Percentiles rank a stretch among this genome's conserved stretches.
Evolutionary conservation across 2,113 vertebrate species (phyloP).

Genomic region (Candoia aspera): DNA sequence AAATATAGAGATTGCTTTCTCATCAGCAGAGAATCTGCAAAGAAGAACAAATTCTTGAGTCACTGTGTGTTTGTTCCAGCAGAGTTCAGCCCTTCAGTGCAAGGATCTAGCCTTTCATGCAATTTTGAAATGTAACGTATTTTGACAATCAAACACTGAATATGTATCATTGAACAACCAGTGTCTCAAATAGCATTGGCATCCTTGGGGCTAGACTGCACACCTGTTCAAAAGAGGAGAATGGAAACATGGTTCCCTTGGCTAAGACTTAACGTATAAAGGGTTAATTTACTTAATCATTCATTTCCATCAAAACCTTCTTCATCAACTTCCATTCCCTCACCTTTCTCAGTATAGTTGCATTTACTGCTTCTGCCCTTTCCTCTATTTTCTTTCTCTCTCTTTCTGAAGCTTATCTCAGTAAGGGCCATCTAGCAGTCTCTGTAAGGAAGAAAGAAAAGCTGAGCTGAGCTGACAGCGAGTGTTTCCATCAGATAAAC

Average conservation of each 20-base stretch:
- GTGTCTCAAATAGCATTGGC: neutral
- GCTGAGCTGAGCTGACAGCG: slow-evolving; percentile 67
- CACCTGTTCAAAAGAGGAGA: slow-evolving; percentile 28
- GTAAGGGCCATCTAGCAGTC: slow-evolving; percentile 47
- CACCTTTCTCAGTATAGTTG: slow-evolving; percentile 47
- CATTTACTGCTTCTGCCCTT: slow-evolving; percentile 58
- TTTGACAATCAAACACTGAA: neutral
- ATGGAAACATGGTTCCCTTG: slow-evolving; percentile 20
- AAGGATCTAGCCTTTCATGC: neutral
- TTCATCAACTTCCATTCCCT: slow-evolving; percentile 50
- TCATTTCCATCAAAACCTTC: slow-evolving; percentile 42
- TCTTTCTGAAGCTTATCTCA: slow-evolving; percentile 58
- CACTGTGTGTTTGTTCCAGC: neutral
- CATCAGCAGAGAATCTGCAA: neutral
- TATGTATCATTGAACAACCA: neutral
- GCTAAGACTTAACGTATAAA: slow-evolving; percentile 40
- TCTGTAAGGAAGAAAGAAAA: slow-evolving; percentile 61
- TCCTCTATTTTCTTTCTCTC: slow-evolving; percentile 22
- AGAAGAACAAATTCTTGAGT: neutral
- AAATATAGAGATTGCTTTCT: neutral
- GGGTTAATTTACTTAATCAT: slow-evolving; percentile 47
- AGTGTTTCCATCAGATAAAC: slow-evolving; percentile 71
- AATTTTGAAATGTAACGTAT: neutral
- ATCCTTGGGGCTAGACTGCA: neutral
- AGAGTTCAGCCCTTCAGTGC: neutral